Percentiles rank a stretch among this genome's conserved stretches.
Conservation (phyloP, 2,113 vertebrate species). For the Zosterops japonicus region DNA sequence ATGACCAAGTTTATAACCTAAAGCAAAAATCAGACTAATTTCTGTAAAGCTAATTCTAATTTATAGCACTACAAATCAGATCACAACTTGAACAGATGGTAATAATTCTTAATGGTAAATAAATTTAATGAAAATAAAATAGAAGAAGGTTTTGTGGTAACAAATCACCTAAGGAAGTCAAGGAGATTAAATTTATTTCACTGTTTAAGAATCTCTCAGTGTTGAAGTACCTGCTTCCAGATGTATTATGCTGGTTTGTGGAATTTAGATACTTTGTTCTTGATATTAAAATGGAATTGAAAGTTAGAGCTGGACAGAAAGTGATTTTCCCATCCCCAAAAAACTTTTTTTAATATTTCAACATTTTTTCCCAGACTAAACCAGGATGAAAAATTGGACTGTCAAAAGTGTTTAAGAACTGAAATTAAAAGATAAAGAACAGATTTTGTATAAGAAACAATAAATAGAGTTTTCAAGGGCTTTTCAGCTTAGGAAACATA, state of each 20-base stretch:
- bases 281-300: neutral
- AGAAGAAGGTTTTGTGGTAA: neutral
- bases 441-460: constrained; percentile 31
- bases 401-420: constrained; percentile 26
- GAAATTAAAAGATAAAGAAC: constrained; percentile 25
- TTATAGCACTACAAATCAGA: neutral
- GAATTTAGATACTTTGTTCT: neutral
- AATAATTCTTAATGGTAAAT: constrained; percentile 29
- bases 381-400: constrained; percentile 34
- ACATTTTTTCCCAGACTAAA: constrained; percentile 25
- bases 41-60: neutral
- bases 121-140: neutral
- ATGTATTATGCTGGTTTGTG: neutral
- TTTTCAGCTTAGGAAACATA: neutral
- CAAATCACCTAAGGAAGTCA: constrained; percentile 26
- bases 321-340: constrained; percentile 5
- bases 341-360: neutral
- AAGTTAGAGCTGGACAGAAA: constrained; percentile 6
- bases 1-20: neutral
- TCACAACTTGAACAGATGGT: neutral
- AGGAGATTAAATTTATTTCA: constrained; percentile 19
- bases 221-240: constrained; percentile 20
- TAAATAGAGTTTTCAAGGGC: neutral
- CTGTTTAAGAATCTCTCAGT: neutral
- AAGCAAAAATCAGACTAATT: neutral